These are phyloP conservation scores for Triplophysa rosa DNA, from an alignment of 2,113 vertebrate genomes.

Conservation along the genomic window DNA sequence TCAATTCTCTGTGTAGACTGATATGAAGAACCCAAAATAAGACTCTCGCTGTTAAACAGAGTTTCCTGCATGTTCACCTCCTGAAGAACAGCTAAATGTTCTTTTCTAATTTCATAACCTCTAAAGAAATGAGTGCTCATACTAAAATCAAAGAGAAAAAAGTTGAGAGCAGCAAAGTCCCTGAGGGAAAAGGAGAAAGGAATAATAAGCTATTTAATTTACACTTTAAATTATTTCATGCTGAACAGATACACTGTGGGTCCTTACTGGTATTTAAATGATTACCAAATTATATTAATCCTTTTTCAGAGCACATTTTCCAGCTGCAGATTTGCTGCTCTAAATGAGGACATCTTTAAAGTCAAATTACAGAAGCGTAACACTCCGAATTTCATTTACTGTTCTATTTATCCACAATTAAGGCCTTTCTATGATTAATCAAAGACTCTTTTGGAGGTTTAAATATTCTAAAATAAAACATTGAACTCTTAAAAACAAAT, in stretches of 20 bases:
- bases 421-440: not conserved
- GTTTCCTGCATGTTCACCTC: conserved; percentile 76
- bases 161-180: conserved; percentile 62
- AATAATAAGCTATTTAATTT: conserved; percentile 83
- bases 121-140: conserved; percentile 73
- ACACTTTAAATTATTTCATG: conserved; percentile 80
- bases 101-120: conserved; percentile 70
- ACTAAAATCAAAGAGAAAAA: conserved; percentile 58
- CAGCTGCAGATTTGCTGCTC: conserved; percentile 78
- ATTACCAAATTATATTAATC: conserved; percentile 85
- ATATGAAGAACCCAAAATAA: conserved; percentile 65
- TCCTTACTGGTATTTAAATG: conserved; percentile 81
- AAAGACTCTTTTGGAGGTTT: not conserved
- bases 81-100: conserved; percentile 69
- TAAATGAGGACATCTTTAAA: conserved; percentile 80
- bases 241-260: conserved; percentile 76
- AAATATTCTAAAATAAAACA: conserved; percentile 13
- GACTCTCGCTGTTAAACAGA: conserved; percentile 75
- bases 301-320: conserved; percentile 77
- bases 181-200: conserved; percentile 72
- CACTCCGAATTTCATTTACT: conserved; percentile 68
- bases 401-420: conserved; percentile 41
- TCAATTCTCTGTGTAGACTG: conserved; percentile 35
- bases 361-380: conserved; percentile 75
- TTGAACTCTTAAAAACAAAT: not conserved